A percentile compares a stretch with the other conserved stretches of the same genome.
Evolutionary conservation across 2,888 invertebrate species (phyloP).

Genomic region (Nebria brevicollis): DNA sequence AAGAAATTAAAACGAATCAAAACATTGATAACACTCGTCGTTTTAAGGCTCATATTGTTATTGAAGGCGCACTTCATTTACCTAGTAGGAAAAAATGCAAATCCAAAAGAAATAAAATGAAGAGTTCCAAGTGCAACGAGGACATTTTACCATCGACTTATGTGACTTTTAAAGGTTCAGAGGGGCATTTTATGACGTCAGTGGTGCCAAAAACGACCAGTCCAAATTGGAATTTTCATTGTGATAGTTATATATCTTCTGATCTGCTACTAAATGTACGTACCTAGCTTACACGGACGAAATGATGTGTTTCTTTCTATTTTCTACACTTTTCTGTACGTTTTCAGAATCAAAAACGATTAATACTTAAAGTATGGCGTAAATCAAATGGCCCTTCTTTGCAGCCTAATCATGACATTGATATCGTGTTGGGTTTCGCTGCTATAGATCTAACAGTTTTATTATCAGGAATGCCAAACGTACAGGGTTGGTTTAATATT

Average conservation of each 20-base stretch:
- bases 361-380: constrained; percentile 72
- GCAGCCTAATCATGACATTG: constrained; percentile 66
- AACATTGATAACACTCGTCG: neutral
- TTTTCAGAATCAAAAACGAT: constrained; percentile 66
- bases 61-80: constrained; percentile 69
- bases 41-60: constrained; percentile 63
- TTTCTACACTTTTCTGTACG: too few relatives aligned
- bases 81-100: constrained; percentile 61
- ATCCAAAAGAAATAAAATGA: constrained; percentile 57
- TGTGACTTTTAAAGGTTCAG: constrained; percentile 66
- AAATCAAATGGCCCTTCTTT: constrained; percentile 63
- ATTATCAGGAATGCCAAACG: constrained; percentile 64
- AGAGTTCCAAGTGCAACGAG: constrained; percentile 57
- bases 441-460: constrained; percentile 69
- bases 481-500: constrained; percentile 73
- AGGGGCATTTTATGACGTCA: constrained; percentile 62
- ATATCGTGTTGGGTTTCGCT: constrained; percentile 70
- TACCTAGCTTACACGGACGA: constrained; percentile 38
- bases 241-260: constrained; percentile 63
- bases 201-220: constrained; percentile 65
- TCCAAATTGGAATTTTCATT: constrained; percentile 68
- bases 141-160: constrained; percentile 69
- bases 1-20: constrained; percentile 1
- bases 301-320: neutral
- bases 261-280: constrained; percentile 68